These are phyloP conservation scores for Agriopis marginaria DNA, from an alignment of 2,888 invertebrate species.

Conservation along the genomic window DNA sequence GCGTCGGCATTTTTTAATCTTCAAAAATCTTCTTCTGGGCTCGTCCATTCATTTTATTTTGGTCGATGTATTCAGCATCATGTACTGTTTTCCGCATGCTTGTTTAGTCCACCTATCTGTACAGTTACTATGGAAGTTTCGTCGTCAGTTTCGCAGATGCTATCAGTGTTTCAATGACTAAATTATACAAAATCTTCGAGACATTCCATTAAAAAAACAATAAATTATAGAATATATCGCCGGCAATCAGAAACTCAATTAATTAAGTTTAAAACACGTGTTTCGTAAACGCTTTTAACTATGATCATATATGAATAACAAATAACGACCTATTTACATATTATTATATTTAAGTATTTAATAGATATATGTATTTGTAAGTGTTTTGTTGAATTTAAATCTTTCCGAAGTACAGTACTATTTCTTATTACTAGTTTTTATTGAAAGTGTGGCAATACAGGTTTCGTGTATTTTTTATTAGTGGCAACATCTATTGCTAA, in stretches of 20 bases:
- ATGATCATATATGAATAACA: constrained; percentile 44
- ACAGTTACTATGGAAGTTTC: too few relatives aligned
- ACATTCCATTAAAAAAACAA: constrained; percentile 33
- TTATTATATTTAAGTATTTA: constrained; percentile 18
- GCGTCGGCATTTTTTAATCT: too few relatives aligned
- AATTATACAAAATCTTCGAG: constrained; percentile 16
- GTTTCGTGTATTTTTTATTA: not conserved
- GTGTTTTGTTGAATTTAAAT: constrained; percentile 1
- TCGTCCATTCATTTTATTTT: too few relatives aligned
- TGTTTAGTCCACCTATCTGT: too few relatives aligned
- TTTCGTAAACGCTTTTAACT: constrained; percentile 58
- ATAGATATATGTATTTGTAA: constrained; percentile 26
- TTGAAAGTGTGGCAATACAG: not conserved
- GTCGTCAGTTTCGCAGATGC: too few relatives aligned
- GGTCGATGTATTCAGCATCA: too few relatives aligned
- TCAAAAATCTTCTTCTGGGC: too few relatives aligned
- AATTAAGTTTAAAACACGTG: constrained; percentile 58
- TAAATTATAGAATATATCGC: constrained; percentile 39
- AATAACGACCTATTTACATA: constrained; percentile 33
- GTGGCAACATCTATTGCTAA: not conserved
- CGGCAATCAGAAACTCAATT: constrained; percentile 48
- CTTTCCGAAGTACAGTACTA: not conserved
- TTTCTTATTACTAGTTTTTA: not conserved
- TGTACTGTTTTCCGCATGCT: too few relatives aligned
- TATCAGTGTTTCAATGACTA: not conserved